Conservation (phyloP, 2,113 vertebrate species). For the Proteles cristata region DNA sequence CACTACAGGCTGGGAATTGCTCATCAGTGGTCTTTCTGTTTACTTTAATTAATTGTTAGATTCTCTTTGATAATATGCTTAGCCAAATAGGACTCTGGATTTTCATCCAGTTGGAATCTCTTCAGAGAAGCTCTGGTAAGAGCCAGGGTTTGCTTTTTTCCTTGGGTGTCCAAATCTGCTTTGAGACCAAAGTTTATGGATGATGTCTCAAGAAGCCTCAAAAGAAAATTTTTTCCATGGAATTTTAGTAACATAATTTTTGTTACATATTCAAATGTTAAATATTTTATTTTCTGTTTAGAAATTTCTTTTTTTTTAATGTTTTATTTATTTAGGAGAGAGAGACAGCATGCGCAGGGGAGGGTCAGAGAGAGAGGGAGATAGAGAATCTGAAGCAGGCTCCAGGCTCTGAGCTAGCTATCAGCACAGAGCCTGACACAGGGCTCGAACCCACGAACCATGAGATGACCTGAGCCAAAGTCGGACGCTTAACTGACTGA, state of each 20-base stretch:
- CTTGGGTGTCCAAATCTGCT: background rate
- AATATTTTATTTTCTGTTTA: conserved; percentile 7
- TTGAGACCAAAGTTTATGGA: background rate
- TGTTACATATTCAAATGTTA: conserved; percentile 4
- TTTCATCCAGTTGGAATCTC: background rate
- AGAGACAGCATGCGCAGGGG: no score
- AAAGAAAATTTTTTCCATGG: background rate
- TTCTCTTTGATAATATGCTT: background rate
- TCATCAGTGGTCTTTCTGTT: background rate
- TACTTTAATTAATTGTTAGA: background rate
- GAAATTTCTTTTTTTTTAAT: no score
- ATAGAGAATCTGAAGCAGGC: no score
- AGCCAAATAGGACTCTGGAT: background rate
- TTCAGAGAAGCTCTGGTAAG: background rate
- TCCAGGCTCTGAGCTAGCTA: no score
- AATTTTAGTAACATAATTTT: background rate
- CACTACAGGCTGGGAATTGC: background rate
- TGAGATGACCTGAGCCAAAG: no score
- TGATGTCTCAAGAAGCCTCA: background rate
- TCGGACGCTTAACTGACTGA: no score
- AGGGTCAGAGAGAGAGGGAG: no score
- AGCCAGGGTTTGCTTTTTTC: background rate
- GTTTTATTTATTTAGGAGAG: no score
- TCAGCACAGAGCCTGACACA: no score
- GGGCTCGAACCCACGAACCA: no score